phyloP scores from a whole-genome alignment of 2,797 vertebrate genomes.

The Tarsius wallacei region DNA sequence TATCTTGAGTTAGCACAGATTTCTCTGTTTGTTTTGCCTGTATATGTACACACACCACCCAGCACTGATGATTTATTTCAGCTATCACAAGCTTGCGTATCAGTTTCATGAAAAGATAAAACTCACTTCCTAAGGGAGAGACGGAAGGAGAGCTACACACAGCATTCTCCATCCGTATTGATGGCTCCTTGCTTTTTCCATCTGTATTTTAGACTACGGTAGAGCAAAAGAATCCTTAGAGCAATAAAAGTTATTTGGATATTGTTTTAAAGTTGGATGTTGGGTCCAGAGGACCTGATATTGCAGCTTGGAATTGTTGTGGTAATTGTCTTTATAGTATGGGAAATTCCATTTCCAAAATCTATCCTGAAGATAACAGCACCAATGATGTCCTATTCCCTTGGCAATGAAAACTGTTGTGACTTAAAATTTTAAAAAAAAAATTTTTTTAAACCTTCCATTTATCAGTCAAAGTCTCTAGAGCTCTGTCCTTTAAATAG shows the following conservation, averaged over 20 bases:
- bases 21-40: constrained; percentile 79
- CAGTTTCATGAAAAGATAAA: constrained; percentile 48
- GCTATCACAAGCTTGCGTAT: neutral
- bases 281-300: neutral
- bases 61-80: constrained; percentile 25
- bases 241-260: constrained; percentile 6
- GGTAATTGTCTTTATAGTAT: constrained; percentile 14
- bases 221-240: neutral
- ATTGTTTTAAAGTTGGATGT: neutral
- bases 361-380: neutral
- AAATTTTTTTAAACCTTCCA: neutral
- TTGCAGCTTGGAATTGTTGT: constrained; percentile 43
- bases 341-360: neutral
- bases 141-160: neutral
- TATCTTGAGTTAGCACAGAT: constrained; percentile 75
- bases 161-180: neutral
- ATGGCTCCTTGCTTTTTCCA: neutral
- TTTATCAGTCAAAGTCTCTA: neutral
- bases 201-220: neutral
- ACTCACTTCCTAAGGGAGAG: constrained; percentile 48
- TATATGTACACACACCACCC: neutral
- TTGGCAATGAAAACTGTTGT: constrained; percentile 49
- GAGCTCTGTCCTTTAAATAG: neutral
- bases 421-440: constrained; percentile 8
- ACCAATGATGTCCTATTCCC: constrained; percentile 4